Percentiles rank a stretch among this genome's conserved stretches.
phyloP scores from a whole-genome alignment of 2,888 invertebrate genomes.

The Andrena hattorfiana region DNA sequence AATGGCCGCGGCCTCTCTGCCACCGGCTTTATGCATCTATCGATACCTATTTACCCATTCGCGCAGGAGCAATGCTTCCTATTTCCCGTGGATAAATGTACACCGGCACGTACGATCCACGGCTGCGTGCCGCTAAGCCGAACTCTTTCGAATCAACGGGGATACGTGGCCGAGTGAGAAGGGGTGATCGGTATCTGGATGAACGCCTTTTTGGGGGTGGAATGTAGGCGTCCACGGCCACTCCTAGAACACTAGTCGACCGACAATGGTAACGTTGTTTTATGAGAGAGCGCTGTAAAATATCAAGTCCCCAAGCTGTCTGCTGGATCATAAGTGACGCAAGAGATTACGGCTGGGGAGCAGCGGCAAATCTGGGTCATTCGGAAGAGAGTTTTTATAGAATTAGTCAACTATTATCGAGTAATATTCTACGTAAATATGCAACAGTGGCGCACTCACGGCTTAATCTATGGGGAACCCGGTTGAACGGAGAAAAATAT shows the following conservation, averaged over 20 bases:
- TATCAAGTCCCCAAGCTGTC: too few relatives aligned
- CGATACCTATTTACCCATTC: slow-evolving; percentile 75
- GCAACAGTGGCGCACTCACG: too few relatives aligned
- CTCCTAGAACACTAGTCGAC: not conserved
- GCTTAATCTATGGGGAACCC: too few relatives aligned
- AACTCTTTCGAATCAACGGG: slow-evolving; percentile 43
- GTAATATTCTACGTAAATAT: too few relatives aligned
- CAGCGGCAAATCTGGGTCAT: too few relatives aligned
- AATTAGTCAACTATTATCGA: too few relatives aligned
- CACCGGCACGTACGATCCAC: slow-evolving; percentile 31
- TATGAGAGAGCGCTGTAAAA: not conserved
- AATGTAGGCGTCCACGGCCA: not conserved
- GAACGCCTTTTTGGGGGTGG: not conserved
- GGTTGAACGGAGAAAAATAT: too few relatives aligned
- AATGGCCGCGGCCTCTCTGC: slow-evolving; percentile 75
- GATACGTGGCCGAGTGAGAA: slow-evolving; percentile 14
- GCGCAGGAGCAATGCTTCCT: slow-evolving; percentile 71
- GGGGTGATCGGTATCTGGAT: not conserved
- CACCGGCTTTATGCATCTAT: slow-evolving; percentile 73
- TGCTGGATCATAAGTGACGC: too few relatives aligned
- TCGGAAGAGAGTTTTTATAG: too few relatives aligned
- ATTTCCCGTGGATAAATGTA: slow-evolving; percentile 68
- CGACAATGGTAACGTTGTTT: not conserved
- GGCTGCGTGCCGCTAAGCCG: slow-evolving; percentile 47
- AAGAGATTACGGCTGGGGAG: too few relatives aligned